phyloP scores from a whole-genome alignment of 2,797 vertebrate species.

The Sandelia bainsii region DNA sequence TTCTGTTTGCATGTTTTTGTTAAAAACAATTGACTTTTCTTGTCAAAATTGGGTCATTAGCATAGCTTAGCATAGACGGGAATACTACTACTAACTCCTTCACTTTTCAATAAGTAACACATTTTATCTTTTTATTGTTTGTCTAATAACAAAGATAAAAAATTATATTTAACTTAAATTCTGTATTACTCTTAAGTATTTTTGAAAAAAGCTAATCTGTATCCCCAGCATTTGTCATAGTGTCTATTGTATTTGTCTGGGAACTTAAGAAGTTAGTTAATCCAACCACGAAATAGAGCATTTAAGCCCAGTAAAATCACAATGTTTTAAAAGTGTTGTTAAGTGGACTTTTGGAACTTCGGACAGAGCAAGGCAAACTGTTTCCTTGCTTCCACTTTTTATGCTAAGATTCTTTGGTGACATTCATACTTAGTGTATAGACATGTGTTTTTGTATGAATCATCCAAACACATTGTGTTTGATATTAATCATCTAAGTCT shows the following conservation, averaged over 20 bases:
- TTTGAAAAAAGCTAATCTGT: background rate
- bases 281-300: background rate
- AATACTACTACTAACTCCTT: background rate
- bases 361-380: background rate
- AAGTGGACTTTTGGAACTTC: background rate
- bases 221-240: background rate
- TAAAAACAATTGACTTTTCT: background rate
- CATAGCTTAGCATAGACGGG: conserved; percentile 8
- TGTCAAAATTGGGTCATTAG: background rate
- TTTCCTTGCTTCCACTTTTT: background rate
- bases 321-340: too few relatives aligned
- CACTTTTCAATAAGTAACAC: too few relatives aligned
- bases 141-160: background rate
- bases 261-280: background rate
- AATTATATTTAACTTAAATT: background rate
- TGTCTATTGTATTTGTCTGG: background rate
- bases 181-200: background rate
- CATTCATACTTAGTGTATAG: background rate
- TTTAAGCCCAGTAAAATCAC: background rate
- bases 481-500: background rate
- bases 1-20: background rate
- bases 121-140: too few relatives aligned
- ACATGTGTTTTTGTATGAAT: too few relatives aligned
- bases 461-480: too few relatives aligned
- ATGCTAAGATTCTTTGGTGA: background rate